These are phyloP conservation scores for Phaetusa simplex DNA, from an alignment of 2,113 vertebrate species.

Conservation along the genomic window DNA sequence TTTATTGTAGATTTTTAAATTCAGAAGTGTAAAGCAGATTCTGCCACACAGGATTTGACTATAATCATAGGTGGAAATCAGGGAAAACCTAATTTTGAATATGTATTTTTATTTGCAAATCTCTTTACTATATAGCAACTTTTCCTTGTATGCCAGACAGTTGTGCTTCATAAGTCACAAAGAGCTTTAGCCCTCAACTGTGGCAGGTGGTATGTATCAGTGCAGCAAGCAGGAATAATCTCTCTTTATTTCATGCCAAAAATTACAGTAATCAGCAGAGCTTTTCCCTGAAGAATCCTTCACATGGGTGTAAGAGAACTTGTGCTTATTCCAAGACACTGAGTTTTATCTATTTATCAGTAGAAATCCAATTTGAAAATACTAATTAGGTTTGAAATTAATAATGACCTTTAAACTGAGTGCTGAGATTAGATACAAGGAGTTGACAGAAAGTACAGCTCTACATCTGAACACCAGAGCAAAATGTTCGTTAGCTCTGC, in stretches of 20 bases:
- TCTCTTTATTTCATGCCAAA: neutral
- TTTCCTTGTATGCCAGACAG: neutral
- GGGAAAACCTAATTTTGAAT: neutral
- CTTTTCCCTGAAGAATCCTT: neutral
- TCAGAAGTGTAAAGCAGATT: neutral
- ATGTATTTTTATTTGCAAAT: neutral
- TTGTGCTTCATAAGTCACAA: neutral
- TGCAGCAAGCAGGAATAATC: neutral
- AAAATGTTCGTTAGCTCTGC: neutral
- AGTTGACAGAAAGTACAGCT: neutral
- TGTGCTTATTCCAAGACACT: neutral
- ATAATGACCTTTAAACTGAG: neutral
- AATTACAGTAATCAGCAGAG: neutral
- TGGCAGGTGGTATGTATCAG: neutral
- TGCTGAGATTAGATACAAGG: neutral
- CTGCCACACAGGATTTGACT: neutral
- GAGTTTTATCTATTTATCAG: neutral
- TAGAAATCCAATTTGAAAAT: neutral
- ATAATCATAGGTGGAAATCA: neutral
- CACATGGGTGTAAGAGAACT: neutral
- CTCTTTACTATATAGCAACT: neutral
- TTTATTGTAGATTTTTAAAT: neutral
- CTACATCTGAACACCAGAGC: neutral
- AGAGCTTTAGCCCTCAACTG: neutral
- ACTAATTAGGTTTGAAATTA: conserved; percentile 16